Conservation (phyloP, 2,888 invertebrate species). For the Parnassius orleans region DNA sequence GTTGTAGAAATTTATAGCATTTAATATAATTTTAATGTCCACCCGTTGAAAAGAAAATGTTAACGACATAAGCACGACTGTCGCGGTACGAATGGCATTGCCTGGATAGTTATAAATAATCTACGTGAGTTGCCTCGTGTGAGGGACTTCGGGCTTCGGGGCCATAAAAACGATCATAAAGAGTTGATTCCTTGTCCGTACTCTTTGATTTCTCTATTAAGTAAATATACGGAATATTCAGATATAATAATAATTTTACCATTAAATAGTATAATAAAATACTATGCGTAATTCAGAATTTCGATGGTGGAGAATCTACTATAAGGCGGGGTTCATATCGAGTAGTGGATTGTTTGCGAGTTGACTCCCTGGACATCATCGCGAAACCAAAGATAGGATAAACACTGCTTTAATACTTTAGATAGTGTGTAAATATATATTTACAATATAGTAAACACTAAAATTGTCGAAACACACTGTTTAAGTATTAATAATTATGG, state of each 20-base stretch:
- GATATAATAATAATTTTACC: background rate
- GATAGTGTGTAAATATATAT: no score
- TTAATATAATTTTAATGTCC: slow-evolving; percentile 48
- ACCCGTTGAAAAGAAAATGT: slow-evolving; percentile 45
- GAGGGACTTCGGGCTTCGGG: slow-evolving; percentile 6
- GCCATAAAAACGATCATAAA: slow-evolving; percentile 16
- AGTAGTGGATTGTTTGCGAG: no score
- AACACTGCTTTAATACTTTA: no score
- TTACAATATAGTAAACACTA: no score
- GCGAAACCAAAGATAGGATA: no score
- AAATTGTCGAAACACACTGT: no score
- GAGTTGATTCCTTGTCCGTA: slow-evolving; percentile 13
- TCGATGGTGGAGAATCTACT: no score
- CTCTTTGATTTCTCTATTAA: slow-evolving; percentile 4
- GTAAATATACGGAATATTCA: background rate
- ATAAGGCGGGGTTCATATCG: no score
- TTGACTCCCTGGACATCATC: no score
- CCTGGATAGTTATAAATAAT: slow-evolving; percentile 22
- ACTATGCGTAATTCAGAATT: no score
- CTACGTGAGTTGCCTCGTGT: slow-evolving; percentile 19
- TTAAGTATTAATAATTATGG: no score
- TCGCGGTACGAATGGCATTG: slow-evolving; percentile 25
- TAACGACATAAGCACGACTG: slow-evolving; percentile 45
- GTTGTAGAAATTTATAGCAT: background rate
- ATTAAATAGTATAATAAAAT: background rate